These are phyloP conservation scores for Netelia virgata DNA, from an alignment of 2,888 invertebrate species.

Conservation along the genomic window DNA sequence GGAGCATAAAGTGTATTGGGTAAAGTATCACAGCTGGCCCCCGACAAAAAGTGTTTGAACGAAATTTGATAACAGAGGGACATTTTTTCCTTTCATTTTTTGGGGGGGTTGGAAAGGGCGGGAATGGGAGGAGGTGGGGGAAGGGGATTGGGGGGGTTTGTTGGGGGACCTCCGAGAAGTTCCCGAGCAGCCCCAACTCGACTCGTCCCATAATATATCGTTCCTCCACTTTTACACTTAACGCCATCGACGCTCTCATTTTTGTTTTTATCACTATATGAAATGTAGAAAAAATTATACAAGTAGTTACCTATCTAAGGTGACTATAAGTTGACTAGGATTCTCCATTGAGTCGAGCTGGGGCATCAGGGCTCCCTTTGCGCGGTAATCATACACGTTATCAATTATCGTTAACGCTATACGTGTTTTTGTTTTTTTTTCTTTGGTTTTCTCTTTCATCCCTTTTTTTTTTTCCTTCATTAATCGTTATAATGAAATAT, in stretches of 20 bases:
- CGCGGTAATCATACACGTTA: slow-evolving; percentile 76
- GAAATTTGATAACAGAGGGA: slow-evolving; percentile 58
- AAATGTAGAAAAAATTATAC: slow-evolving; percentile 83
- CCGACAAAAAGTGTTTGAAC: slow-evolving; percentile 76
- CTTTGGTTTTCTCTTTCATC: slow-evolving; percentile 38
- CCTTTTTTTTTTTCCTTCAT: slow-evolving; percentile 17
- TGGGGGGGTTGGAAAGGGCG: not conserved
- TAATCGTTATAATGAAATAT: slow-evolving; percentile 52
- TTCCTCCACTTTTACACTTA: slow-evolving; percentile 60
- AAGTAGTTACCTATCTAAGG: slow-evolving; percentile 77
- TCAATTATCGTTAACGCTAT: slow-evolving; percentile 72
- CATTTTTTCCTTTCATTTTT: slow-evolving; percentile 30
- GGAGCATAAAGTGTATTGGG: slow-evolving; percentile 73
- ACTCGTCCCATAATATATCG: slow-evolving; percentile 61
- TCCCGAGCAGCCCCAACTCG: slow-evolving; percentile 73
- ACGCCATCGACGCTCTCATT: slow-evolving; percentile 33
- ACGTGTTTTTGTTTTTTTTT: slow-evolving; percentile 56
- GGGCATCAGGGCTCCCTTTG: slow-evolving; percentile 74
- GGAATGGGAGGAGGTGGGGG: no score
- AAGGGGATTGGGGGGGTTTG: slow-evolving; percentile 59
- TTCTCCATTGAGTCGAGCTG: slow-evolving; percentile 62
- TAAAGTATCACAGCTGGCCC: slow-evolving; percentile 84
- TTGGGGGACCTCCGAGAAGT: slow-evolving; percentile 77
- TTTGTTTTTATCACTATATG: slow-evolving; percentile 68
- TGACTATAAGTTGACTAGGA: slow-evolving; percentile 68